These are phyloP conservation scores for Bovichtus diacanthus DNA, from an alignment of 2,797 vertebrate genomes.

Conservation along the genomic window DNA sequence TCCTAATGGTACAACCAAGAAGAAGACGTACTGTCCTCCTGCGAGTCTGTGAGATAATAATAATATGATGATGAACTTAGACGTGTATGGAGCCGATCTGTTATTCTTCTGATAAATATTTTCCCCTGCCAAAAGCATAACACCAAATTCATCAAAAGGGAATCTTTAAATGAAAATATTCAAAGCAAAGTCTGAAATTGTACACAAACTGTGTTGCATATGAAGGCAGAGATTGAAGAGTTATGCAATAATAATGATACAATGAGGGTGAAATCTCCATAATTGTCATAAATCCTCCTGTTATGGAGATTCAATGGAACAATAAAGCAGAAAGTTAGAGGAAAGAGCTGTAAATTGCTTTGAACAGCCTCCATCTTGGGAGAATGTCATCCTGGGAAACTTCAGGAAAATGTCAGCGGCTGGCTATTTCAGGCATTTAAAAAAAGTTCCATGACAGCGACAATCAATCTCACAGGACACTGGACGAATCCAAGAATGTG, in stretches of 20 bases:
- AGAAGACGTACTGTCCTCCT: constrained; percentile 17
- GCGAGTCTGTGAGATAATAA: constrained; percentile 20
- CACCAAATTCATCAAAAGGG: constrained; percentile 17
- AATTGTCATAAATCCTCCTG: background rate
- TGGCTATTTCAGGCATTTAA: constrained; percentile 33
- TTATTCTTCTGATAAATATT: constrained; percentile 35
- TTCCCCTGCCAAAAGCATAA: background rate
- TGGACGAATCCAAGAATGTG: constrained; percentile 7
- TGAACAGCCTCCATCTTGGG: constrained; percentile 28
- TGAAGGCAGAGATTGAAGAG: constrained; percentile 16
- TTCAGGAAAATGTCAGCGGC: constrained; percentile 35
- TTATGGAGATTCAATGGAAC: background rate
- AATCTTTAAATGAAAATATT: constrained; percentile 5
- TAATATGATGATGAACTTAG: constrained; percentile 28
- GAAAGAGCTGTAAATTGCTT: constrained; percentile 8
- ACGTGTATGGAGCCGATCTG: background rate
- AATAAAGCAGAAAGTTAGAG: constrained; percentile 18
- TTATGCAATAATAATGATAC: constrained; percentile 11
- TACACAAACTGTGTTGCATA: constrained; percentile 10
- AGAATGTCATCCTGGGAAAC: constrained; percentile 15
- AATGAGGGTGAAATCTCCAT: constrained; percentile 27
- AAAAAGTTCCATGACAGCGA: constrained; percentile 28
- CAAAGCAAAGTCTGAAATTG: constrained; percentile 27
- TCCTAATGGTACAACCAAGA: constrained; percentile 41
- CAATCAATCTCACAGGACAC: constrained; percentile 41